Conservation (phyloP, 2,113 vertebrate species). For the Ctenomys sociabilis region DNA sequence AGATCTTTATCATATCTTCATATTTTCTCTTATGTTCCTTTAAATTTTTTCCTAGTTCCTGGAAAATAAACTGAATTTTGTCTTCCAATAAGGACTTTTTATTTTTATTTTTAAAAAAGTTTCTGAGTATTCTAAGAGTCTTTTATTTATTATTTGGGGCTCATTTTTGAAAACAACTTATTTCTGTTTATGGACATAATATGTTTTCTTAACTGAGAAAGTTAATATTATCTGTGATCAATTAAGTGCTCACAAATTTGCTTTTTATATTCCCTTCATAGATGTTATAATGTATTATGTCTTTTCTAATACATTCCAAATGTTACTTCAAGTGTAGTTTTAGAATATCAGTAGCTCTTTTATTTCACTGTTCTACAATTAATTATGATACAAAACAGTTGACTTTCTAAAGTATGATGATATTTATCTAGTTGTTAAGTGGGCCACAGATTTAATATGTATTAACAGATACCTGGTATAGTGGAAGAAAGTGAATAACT, state of each 20-base stretch:
- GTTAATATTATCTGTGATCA: neutral
- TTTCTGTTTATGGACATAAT: neutral
- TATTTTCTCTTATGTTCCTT: neutral
- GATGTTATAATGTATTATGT: neutral
- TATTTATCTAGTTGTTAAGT: slow-evolving; percentile 27
- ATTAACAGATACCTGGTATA: slow-evolving; percentile 17
- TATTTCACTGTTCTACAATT: neutral
- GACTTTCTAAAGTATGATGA: neutral
- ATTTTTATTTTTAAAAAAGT: neutral
- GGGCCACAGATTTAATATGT: neutral
- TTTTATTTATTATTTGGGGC: neutral
- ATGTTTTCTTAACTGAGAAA: neutral
- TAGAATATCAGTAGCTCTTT: neutral
- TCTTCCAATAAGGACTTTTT: neutral
- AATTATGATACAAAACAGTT: neutral
- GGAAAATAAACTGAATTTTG: neutral
- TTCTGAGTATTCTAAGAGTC: neutral
- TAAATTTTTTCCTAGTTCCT: neutral
- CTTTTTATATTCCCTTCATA: neutral
- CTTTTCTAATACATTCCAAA: slow-evolving; percentile 1
- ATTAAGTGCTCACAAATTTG: neutral
- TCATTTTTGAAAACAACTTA: neutral
- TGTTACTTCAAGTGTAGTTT: neutral
- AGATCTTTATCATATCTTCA: neutral
- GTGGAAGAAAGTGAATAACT: neutral